Conservation (phyloP, 2,113 vertebrate species). For the Lophochroa leadbeateri region DNA sequence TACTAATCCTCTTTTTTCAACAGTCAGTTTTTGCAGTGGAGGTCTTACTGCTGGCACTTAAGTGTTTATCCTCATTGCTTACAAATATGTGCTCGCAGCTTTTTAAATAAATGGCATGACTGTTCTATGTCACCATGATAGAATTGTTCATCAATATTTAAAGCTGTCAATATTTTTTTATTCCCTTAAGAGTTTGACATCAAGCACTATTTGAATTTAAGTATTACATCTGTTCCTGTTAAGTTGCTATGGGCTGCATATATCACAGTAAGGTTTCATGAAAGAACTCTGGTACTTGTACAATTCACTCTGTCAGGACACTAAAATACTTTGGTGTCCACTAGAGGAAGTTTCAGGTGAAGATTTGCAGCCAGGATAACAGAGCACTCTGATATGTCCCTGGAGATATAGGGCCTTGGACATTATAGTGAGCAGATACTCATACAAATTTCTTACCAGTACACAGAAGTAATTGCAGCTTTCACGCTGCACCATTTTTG, state of each 20-base stretch:
- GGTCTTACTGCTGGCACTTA: background rate
- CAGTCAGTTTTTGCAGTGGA: background rate
- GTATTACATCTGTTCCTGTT: background rate
- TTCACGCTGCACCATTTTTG: background rate
- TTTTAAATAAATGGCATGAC: background rate
- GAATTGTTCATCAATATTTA: background rate
- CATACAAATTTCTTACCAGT: rapidly evolving
- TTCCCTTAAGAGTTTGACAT: background rate
- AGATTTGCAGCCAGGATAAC: background rate
- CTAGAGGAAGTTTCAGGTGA: background rate
- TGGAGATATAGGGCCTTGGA: background rate
- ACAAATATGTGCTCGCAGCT: background rate
- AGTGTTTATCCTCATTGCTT: background rate
- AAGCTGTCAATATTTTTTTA: background rate
- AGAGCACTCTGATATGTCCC: background rate
- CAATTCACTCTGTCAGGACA: background rate
- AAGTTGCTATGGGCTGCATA: background rate
- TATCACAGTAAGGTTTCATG: background rate
- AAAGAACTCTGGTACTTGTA: background rate
- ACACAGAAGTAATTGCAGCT: background rate
- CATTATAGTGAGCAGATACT: background rate
- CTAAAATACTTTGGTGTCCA: background rate
- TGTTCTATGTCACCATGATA: background rate
- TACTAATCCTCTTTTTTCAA: background rate
- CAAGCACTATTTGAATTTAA: background rate